Conservation (phyloP, 2,888 invertebrate genomes). For the Hypena proboscidalis region DNA sequence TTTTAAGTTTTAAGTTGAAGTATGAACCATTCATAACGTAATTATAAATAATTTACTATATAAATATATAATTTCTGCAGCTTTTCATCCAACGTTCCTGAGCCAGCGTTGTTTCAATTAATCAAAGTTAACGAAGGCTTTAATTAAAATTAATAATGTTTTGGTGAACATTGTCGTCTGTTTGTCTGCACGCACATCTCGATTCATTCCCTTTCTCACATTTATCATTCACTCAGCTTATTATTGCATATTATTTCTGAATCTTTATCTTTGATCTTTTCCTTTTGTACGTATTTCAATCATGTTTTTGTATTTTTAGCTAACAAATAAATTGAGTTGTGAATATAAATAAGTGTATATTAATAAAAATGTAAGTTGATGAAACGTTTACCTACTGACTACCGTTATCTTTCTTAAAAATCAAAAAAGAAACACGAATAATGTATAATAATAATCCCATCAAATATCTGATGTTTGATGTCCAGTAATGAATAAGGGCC, state of each 20-base stretch:
- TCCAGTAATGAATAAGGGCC: constrained; percentile 31
- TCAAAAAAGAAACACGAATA: constrained; percentile 1
- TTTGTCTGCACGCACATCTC: constrained; percentile 28
- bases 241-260: constrained; percentile 23
- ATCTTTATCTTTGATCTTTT: constrained; percentile 1
- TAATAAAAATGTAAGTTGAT: background rate
- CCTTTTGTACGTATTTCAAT: background rate
- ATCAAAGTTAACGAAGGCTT: constrained; percentile 58
- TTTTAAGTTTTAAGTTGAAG: no score
- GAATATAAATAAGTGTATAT: no score
- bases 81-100: background rate
- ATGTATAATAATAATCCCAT: constrained; percentile 16
- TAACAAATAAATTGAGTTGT: background rate
- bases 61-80: constrained; percentile 1
- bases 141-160: constrained; percentile 59
- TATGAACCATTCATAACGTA: no score
- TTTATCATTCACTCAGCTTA: constrained; percentile 32
- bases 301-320: no score
- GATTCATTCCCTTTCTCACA: constrained; percentile 14
- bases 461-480: constrained; percentile 17
- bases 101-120: constrained; percentile 47
- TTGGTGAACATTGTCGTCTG: constrained; percentile 37
- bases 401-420: constrained; percentile 1
- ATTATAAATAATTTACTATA: background rate
- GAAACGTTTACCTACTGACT: background rate